These are phyloP conservation scores for Gymnocypris eckloni DNA, from an alignment of 2,797 vertebrate species.

Conservation along the genomic window DNA sequence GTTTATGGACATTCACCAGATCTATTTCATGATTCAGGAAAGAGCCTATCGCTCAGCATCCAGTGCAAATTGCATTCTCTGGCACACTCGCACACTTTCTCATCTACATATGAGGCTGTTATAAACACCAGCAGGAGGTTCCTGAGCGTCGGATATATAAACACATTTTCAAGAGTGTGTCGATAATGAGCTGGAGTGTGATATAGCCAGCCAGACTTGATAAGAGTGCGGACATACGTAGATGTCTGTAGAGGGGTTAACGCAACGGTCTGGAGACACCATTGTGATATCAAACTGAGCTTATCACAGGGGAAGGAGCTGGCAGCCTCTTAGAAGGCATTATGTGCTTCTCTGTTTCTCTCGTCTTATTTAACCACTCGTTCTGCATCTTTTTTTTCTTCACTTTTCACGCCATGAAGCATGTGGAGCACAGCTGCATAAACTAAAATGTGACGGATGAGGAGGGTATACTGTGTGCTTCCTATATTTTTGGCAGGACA, in stretches of 20 bases:
- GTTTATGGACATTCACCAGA: background rate
- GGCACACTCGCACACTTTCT: slow-evolving; percentile 22
- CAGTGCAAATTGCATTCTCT: slow-evolving; percentile 32
- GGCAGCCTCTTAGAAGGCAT: slow-evolving; percentile 82
- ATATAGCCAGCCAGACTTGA: slow-evolving; percentile 65
- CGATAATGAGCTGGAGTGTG: slow-evolving; percentile 68
- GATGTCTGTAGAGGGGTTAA: slow-evolving; percentile 75
- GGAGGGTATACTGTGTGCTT: background rate
- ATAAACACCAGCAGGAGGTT: slow-evolving; percentile 40
- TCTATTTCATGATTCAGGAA: slow-evolving; percentile 7
- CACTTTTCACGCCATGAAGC: slow-evolving; percentile 79
- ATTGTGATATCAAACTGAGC: slow-evolving; percentile 78
- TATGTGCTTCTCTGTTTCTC: slow-evolving; percentile 77
- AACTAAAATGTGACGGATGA: background rate
- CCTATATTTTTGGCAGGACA: background rate
- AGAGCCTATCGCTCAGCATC: slow-evolving; percentile 17
- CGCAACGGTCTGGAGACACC: slow-evolving; percentile 74
- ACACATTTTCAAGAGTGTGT: slow-evolving; percentile 46
- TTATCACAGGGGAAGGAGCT: slow-evolving; percentile 80
- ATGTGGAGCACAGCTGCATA: slow-evolving; percentile 63
- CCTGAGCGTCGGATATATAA: slow-evolving; percentile 46
- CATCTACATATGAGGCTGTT: slow-evolving; percentile 40
- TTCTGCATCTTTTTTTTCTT: slow-evolving; percentile 59
- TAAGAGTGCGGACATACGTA: slow-evolving; percentile 70
- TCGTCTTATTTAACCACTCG: slow-evolving; percentile 59